phyloP scores from a whole-genome alignment of 2,888 invertebrate genomes.

The Stenolophus ochropezus region DNA sequence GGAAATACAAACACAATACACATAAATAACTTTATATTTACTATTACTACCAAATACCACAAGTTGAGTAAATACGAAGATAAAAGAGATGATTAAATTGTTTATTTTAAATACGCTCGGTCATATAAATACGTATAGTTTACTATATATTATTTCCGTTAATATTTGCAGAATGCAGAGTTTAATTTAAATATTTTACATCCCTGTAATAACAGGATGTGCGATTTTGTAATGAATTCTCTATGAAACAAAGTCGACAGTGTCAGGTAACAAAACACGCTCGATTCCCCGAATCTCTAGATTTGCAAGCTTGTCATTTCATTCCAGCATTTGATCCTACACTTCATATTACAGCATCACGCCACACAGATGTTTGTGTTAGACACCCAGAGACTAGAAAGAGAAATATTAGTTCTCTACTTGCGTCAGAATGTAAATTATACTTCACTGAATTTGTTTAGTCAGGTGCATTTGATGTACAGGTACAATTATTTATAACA shows the following conservation, averaged over 20 bases:
- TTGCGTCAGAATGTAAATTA: constrained; percentile 11
- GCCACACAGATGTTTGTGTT: neutral
- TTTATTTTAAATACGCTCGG: neutral
- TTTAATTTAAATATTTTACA: neutral
- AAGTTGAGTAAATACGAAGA: too few relatives aligned
- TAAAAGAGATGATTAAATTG: neutral
- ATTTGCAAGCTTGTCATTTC: constrained; percentile 20
- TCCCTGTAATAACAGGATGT: neutral
- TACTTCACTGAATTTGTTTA: constrained; percentile 16
- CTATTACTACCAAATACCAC: too few relatives aligned
- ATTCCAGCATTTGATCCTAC: constrained; percentile 4
- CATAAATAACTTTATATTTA: too few relatives aligned
- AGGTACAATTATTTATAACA: constrained; percentile 30
- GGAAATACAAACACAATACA: too few relatives aligned
- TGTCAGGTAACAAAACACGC: constrained; percentile 32
- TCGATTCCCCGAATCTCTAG: neutral
- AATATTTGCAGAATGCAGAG: neutral
- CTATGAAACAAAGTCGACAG: constrained; percentile 5
- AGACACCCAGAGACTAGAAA: neutral
- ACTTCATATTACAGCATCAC: constrained; percentile 27
- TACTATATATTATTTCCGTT: neutral
- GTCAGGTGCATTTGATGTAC: constrained; percentile 6
- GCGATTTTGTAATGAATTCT: neutral
- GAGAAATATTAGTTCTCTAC: constrained; percentile 19
- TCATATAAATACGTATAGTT: neutral